A percentile compares a stretch with the other conserved stretches of the same genome.
Conservation (phyloP, 1,140 invertebrate genomes). For the Trichomalopsis sarcophagae region DNA sequence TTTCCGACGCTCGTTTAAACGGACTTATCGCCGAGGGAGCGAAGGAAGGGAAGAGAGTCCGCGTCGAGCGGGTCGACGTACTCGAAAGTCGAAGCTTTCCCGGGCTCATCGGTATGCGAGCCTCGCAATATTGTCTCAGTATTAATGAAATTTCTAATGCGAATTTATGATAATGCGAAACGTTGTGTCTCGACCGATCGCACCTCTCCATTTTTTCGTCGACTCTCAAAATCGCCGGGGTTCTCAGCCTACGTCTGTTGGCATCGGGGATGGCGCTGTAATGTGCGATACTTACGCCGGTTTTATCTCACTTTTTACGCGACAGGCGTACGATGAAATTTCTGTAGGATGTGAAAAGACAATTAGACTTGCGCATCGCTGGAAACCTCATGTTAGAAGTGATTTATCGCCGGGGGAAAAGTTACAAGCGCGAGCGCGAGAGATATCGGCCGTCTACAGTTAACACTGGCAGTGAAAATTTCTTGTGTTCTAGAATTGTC, state of each 20-base stretch:
- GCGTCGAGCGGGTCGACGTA: slow-evolving; percentile 63
- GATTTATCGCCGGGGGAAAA: not conserved
- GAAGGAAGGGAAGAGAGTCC: slow-evolving; percentile 16
- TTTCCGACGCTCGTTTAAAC: not conserved
- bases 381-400: not conserved
- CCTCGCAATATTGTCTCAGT: slow-evolving; percentile 62
- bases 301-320: too few species aligned
- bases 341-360: not conserved
- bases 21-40: not conserved
- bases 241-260: too few species aligned
- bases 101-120: slow-evolving; percentile 64
- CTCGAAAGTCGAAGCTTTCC: slow-evolving; percentile 71
- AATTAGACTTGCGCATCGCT: not conserved
- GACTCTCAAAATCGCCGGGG: not conserved
- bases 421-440: not conserved
- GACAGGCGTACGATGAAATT: not conserved
- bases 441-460: not conserved
- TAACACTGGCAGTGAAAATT: not conserved
- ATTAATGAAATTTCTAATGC: slow-evolving; percentile 70
- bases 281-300: too few species aligned
- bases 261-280: too few species aligned
- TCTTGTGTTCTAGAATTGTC: not conserved
- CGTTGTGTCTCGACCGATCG: not conserved
- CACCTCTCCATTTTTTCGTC: not conserved
- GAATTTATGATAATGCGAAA: slow-evolving; percentile 65